These are phyloP conservation scores for Uria lomvia DNA, from an alignment of 2,113 vertebrate genomes.

Conservation along the genomic window DNA sequence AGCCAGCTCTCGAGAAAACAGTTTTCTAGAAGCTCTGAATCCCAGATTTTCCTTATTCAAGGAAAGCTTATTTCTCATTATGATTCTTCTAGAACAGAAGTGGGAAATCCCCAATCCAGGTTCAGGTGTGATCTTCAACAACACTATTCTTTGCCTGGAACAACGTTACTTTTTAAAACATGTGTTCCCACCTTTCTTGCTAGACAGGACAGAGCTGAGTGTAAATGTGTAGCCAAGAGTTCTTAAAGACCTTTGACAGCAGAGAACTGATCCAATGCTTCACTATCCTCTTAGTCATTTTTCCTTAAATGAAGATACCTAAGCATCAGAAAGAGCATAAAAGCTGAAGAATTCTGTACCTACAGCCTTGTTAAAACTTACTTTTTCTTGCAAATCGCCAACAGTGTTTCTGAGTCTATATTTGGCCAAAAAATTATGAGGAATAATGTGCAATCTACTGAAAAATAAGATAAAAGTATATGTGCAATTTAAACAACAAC, in stretches of 20 bases:
- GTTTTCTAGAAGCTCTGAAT: background rate
- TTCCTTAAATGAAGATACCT: background rate
- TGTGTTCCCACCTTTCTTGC: background rate
- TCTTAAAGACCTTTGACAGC: background rate
- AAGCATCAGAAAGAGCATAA: background rate
- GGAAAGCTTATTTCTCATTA: background rate
- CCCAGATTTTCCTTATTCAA: background rate
- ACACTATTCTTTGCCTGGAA: background rate
- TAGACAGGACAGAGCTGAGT: background rate
- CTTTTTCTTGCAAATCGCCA: background rate
- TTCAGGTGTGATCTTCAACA: background rate
- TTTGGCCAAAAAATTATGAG: background rate
- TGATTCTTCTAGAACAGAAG: background rate
- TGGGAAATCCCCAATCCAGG: background rate
- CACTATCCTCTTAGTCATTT: background rate
- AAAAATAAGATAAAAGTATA: background rate
- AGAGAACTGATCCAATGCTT: background rate
- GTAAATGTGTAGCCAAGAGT: background rate
- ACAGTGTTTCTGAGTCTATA: background rate
- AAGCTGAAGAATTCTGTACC: background rate
- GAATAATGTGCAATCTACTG: background rate
- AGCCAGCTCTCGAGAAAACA: background rate
- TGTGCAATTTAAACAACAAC: background rate
- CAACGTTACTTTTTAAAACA: background rate
- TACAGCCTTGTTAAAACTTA: background rate